Conservation (phyloP, 2,888 invertebrate genomes). For the Ornithoptera alexandrae region DNA sequence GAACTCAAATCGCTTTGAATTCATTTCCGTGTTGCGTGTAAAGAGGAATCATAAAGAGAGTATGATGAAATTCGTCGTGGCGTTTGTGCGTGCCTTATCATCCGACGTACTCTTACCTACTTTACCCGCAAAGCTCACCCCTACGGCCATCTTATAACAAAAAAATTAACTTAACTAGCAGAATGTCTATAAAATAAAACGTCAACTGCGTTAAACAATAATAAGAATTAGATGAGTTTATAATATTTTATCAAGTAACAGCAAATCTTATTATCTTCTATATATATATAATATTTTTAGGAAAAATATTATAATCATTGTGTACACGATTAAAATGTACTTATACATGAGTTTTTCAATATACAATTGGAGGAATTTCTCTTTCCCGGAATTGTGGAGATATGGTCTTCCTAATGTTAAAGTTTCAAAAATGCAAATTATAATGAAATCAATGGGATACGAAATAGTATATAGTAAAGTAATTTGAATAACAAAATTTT, state of each 20-base stretch:
- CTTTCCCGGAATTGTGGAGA: no score
- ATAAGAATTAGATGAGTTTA: no score
- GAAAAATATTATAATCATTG: no score
- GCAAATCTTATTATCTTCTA: no score
- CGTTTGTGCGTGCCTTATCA: constrained; percentile 73
- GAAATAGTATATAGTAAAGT: neutral
- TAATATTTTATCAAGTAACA: no score
- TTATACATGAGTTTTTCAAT: no score
- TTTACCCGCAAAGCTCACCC: constrained; percentile 28
- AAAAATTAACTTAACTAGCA: constrained; percentile 6
- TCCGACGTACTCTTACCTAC: constrained; percentile 32
- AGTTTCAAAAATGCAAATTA: neutral
- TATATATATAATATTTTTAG: no score
- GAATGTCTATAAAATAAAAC: neutral
- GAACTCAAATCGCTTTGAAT: constrained; percentile 35
- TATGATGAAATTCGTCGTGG: constrained; percentile 62
- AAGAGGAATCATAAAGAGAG: constrained; percentile 49
- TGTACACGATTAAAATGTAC: no score
- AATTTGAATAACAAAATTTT: neutral
- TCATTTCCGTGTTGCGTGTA: constrained; percentile 52
- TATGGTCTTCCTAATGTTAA: no score
- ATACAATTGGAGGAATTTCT: no score
- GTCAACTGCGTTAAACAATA: neutral
- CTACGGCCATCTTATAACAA: constrained; percentile 13
- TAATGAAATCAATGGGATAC: neutral